phyloP scores from a whole-genome alignment of 2,113 vertebrate genomes.

The Leptobrachium leishanense region DNA sequence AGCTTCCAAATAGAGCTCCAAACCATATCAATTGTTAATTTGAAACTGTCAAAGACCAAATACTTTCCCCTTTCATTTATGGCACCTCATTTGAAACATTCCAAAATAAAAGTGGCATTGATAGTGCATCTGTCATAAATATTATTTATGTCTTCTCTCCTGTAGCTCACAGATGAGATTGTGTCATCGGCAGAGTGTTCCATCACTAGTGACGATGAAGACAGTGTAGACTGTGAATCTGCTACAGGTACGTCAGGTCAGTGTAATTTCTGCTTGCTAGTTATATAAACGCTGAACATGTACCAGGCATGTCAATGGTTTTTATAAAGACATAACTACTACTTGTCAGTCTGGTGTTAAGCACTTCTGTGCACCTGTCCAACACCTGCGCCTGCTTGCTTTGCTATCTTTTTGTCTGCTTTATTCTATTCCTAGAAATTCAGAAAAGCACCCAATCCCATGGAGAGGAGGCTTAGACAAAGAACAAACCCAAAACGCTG shows the following conservation, averaged over 20 bases:
- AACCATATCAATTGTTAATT: too few relatives aligned
- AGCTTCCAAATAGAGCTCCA: too few relatives aligned
- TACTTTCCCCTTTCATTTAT: too few relatives aligned
- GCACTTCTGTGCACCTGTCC: neutral
- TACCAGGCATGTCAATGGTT: constrained; percentile 31
- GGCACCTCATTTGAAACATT: too few relatives aligned
- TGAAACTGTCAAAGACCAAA: too few relatives aligned
- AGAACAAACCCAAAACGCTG: too few relatives aligned
- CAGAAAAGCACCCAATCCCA: constrained; percentile 6
- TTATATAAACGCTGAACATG: constrained; percentile 58
- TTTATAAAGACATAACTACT: neutral
- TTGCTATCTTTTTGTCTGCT: too few relatives aligned
- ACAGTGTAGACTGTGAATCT: constrained; percentile 94
- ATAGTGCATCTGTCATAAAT: too few relatives aligned
- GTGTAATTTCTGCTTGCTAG: constrained; percentile 88
- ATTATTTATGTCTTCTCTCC: neutral
- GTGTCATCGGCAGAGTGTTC: constrained; percentile 97
- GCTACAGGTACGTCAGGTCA: constrained; percentile 98
- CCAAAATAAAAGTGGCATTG: too few relatives aligned
- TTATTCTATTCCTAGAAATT: neutral
- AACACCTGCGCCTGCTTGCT: neutral
- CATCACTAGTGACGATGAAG: constrained; percentile 86
- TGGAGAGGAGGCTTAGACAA: neutral
- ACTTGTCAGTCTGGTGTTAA: neutral
- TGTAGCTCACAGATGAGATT: constrained; percentile 91